These are phyloP conservation scores for Heliopora coerulea DNA, from an alignment of 92 coral and sea anemone species.

Conservation along the genomic window DNA sequence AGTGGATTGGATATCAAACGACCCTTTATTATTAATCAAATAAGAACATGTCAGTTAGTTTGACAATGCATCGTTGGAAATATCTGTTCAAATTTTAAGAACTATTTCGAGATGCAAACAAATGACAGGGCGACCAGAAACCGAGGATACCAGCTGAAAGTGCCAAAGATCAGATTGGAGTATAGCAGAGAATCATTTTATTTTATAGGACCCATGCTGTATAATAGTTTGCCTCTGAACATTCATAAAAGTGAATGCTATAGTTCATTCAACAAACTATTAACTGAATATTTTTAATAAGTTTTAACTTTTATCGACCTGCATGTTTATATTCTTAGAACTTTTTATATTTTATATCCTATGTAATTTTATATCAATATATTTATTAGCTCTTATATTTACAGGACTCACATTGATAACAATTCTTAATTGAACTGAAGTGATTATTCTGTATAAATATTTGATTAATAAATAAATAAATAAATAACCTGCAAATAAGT, in stretches of 20 bases:
- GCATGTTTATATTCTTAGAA: too few relatives aligned
- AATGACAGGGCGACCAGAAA: neutral
- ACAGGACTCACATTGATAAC: too few relatives aligned
- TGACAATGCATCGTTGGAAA: conserved; percentile 7
- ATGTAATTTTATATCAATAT: too few relatives aligned
- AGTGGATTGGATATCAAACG: neutral
- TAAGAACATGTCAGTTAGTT: neutral
- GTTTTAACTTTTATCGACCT: too few relatives aligned
- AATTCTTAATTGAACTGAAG: too few relatives aligned
- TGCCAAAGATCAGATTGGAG: conserved; percentile 21
- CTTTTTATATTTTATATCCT: too few relatives aligned
- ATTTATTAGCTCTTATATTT: too few relatives aligned
- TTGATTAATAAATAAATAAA: too few relatives aligned
- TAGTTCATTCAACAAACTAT: too few relatives aligned
- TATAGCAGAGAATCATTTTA: conserved; percentile 17
- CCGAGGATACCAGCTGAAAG: conserved; percentile 1
- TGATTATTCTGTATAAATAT: too few relatives aligned
- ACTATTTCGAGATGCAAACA: neutral
- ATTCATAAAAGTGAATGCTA: neutral
- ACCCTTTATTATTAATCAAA: neutral
- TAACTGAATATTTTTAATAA: too few relatives aligned
- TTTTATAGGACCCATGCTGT: conserved; percentile 8
- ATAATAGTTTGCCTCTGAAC: neutral
- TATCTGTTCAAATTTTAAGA: conserved; percentile 13
- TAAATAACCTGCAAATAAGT: too few relatives aligned